Conservation (phyloP, 2,888 invertebrate genomes). For the Matsumyia berberina region DNA sequence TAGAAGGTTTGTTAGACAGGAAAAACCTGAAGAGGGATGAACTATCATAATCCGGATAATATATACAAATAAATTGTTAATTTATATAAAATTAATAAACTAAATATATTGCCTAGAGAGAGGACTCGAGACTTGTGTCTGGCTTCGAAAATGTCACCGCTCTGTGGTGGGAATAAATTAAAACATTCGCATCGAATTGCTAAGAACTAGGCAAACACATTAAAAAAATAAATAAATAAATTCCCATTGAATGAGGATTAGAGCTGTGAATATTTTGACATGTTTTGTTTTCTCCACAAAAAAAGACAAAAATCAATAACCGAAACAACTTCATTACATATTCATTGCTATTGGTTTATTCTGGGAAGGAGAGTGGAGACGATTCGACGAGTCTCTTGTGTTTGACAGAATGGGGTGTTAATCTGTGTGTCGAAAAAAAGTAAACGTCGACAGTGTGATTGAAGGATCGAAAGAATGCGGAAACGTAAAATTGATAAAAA, state of each 20-base stretch:
- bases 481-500: no score
- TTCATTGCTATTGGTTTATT: slow-evolving; percentile 47
- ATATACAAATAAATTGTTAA: slow-evolving; percentile 11
- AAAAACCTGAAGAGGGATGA: slow-evolving; percentile 17
- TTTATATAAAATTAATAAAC: slow-evolving; percentile 25
- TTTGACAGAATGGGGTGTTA: neutral
- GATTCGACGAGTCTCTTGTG: neutral
- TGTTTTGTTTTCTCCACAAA: slow-evolving; percentile 38
- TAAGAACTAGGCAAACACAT: slow-evolving; percentile 13
- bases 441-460: neutral
- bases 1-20: neutral
- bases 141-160: slow-evolving; percentile 12
- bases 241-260: slow-evolving; percentile 31
- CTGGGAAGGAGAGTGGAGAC: slow-evolving; percentile 11
- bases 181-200: neutral
- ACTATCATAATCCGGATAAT: slow-evolving; percentile 1
- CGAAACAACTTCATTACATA: slow-evolving; percentile 51
- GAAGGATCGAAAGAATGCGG: slow-evolving; percentile 15
- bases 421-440: slow-evolving; percentile 18
- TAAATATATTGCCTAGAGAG: neutral
- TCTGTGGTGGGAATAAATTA: slow-evolving; percentile 26
- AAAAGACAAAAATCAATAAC: slow-evolving; percentile 40
- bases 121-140: slow-evolving; percentile 4
- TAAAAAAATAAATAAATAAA: slow-evolving; percentile 7
- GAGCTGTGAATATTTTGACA: slow-evolving; percentile 28